phyloP scores from a whole-genome alignment of 2,113 vertebrate species.

The Trichechus manatus region DNA sequence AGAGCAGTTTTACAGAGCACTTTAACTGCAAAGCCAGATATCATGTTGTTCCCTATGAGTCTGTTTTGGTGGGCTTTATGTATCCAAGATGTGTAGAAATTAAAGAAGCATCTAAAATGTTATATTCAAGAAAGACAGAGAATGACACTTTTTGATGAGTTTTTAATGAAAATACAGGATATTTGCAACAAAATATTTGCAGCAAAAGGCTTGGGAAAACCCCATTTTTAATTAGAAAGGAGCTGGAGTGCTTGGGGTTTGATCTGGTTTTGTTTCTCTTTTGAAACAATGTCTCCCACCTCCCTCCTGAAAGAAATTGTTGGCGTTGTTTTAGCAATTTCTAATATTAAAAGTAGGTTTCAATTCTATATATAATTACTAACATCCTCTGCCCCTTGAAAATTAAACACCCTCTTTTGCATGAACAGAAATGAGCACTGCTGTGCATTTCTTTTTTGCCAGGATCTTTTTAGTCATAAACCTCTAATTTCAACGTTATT shows the following conservation, averaged over 20 bases:
- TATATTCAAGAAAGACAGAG: conserved; percentile 54
- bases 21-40: conserved; percentile 76
- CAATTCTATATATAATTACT: not conserved
- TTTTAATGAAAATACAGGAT: conserved; percentile 68
- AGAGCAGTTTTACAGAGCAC: conserved; percentile 82
- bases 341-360: conserved; percentile 53
- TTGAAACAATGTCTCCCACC: not conserved
- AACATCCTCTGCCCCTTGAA: not conserved
- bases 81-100: conserved; percentile 69
- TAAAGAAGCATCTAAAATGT: conserved; percentile 65
- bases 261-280: conserved; percentile 29
- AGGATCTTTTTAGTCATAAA: conserved; percentile 50
- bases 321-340: conserved; percentile 35
- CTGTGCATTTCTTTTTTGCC: conserved; percentile 37
- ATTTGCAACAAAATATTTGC: conserved; percentile 39
- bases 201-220: not conserved
- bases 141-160: conserved; percentile 57
- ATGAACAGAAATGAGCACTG: conserved; percentile 23
- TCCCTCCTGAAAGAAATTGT: not conserved
- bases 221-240: conserved; percentile 36
- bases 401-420: conserved; percentile 35
- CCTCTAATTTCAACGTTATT: conserved; percentile 7
- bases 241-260: not conserved
- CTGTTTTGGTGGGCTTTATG: conserved; percentile 64
- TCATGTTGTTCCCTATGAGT: conserved; percentile 42